A percentile compares a stretch with the other conserved stretches of the same genome.
phyloP scores from a whole-genome alignment of 2,113 vertebrate species.

The Alligator sinensis region DNA sequence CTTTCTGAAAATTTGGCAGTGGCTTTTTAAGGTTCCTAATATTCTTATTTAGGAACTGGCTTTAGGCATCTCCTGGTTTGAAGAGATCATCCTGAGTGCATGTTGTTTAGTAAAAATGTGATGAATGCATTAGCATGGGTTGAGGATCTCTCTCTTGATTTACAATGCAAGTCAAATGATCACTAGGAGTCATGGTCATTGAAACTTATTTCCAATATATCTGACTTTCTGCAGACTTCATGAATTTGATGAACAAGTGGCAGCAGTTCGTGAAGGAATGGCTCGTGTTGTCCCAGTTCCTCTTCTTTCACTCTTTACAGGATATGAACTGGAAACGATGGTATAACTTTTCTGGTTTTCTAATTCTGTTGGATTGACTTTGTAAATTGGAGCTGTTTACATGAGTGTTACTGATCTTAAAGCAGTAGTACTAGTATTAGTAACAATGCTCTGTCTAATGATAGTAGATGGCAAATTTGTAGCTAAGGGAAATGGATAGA shows the following conservation, averaged over 20 bases:
- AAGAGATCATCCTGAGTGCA: background rate
- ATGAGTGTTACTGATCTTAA: background rate
- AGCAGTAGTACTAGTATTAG: background rate
- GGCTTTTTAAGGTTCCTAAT: background rate
- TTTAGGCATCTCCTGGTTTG: background rate
- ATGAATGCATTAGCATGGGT: background rate
- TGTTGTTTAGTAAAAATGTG: background rate
- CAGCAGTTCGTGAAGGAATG: constrained; percentile 97
- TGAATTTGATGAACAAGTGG: constrained; percentile 98
- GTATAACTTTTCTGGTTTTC: constrained; percentile 68
- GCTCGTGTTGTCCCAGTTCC: constrained; percentile 96
- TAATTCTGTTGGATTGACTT: background rate
- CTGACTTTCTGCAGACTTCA: constrained; percentile 86
- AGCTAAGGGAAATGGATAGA: background rate
- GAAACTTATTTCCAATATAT: background rate
- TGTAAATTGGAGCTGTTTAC: background rate
- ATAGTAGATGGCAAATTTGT: background rate
- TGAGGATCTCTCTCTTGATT: background rate
- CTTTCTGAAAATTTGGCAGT: background rate
- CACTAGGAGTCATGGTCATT: background rate
- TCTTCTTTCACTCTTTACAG: constrained; percentile 95
- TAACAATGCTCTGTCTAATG: background rate
- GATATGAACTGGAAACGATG: constrained; percentile 98
- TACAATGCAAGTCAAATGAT: background rate
- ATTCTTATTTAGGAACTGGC: background rate